Base-by-base conservation (phyloP, 2,888 invertebrate species). In the Graphium colonna region DNA sequence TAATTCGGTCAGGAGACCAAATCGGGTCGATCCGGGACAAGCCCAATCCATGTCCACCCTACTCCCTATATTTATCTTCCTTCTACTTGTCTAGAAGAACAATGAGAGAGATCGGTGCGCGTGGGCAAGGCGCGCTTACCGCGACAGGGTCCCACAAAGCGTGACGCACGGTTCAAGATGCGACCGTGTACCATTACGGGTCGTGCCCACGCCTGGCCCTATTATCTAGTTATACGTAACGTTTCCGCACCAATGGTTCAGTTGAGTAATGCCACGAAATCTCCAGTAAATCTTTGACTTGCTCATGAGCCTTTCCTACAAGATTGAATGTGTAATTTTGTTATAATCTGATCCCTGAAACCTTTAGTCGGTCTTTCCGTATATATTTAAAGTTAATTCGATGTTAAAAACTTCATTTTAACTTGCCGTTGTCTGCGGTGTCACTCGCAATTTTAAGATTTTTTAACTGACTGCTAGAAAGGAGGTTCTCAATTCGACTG, bases 81-180 rank as follows among this genome's bases (percentile, higher is more conserved):
- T 52, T 55, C 52, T 42, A 36, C 36, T 36, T 36, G 36, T 36
- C 36, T 4, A 56, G 36, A 41, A 60, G 72, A 77, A 82, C 82
- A 84, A 82, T 82, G 71, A 72, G 75, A 74, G 75, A 77, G 72
- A 77, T 78, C 73, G 62, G 62, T 65, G 65, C 68, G 80, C 78
- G 83, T 83, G 81, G 82, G 82, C 74, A 71, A 56, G 49, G 18
- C 55, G 63, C 67, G 10, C 63, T 60, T 58, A 65, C 52, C 62
- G 46, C 57, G 59, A 71, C 68, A 75, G 67, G 64, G 74, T 74
- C 72, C 65, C 63, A 70, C 67, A 65, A 63, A 55, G 55, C 52
- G 59, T 60, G 62, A 63, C 57, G 61, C 63, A 59, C 58, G 60
- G 62, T 59, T 64, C 62, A 55, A 61, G 66, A 63, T 71, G 63